phyloP scores from a whole-genome alignment of 2,113 vertebrate species.

The Labeo catla region DNA sequence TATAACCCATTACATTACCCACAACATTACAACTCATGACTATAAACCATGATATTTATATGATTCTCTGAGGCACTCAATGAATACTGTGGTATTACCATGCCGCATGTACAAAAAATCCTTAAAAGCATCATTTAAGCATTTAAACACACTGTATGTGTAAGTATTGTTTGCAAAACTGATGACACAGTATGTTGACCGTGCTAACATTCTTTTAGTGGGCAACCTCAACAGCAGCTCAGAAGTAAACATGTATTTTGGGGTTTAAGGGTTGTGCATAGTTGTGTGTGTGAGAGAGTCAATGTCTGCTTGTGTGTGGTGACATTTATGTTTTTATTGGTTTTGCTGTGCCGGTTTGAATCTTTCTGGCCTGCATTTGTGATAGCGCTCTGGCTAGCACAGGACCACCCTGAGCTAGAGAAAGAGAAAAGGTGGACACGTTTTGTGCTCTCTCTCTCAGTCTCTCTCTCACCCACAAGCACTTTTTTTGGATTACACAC shows the following conservation, averaged over 20 bases:
- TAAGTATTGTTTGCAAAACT: slow-evolving; percentile 2
- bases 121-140: background rate
- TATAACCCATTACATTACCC: background rate
- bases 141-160: background rate
- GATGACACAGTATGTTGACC: background rate
- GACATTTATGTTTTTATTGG: slow-evolving; percentile 51
- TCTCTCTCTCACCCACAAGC: background rate
- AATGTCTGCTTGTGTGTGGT: slow-evolving; percentile 18
- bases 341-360: slow-evolving; percentile 36
- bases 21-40: background rate
- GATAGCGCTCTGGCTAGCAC: slow-evolving; percentile 53
- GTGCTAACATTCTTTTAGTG: slow-evolving; percentile 23
- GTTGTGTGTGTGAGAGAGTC: background rate
- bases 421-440: slow-evolving; percentile 27
- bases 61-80: background rate
- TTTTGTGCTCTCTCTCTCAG: slow-evolving; percentile 20
- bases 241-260: slow-evolving; percentile 1
- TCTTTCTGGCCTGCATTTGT: slow-evolving; percentile 6
- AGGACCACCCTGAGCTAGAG: slow-evolving; percentile 68
- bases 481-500: background rate
- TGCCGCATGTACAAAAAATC: background rate
- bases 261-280: background rate
- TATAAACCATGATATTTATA: background rate
- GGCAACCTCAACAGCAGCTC: background rate
- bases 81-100: background rate